phyloP scores from a whole-genome alignment of 2,797 vertebrate genomes.

The Anabas testudineus region DNA sequence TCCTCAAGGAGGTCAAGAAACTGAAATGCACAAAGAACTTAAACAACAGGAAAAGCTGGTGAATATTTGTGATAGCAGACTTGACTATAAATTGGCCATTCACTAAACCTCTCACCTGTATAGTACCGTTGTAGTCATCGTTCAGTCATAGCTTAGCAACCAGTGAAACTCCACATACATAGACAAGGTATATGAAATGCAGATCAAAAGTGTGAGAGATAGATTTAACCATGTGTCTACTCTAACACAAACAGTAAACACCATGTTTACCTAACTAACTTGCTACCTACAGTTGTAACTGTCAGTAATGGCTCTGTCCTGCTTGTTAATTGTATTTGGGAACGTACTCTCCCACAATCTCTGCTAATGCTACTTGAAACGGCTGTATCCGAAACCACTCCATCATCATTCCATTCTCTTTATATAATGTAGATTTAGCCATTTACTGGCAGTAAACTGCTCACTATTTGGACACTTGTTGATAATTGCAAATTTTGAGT shows the following conservation, averaged over 20 bases:
- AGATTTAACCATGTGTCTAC: too few species aligned
- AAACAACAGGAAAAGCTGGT: slow-evolving; percentile 80
- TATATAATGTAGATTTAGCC: too few species aligned
- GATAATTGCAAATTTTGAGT: too few species aligned
- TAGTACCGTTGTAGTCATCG: background rate
- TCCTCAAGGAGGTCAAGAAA: slow-evolving; percentile 89
- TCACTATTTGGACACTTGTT: too few species aligned
- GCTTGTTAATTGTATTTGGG: background rate
- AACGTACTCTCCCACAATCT: background rate
- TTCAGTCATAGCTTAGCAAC: background rate
- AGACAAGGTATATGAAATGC: too few species aligned
- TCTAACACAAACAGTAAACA: too few species aligned
- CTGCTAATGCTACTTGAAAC: background rate
- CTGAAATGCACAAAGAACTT: slow-evolving; percentile 68
- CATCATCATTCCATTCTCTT: too few species aligned
- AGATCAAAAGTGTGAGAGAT: too few species aligned
- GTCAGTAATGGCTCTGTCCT: too few species aligned
- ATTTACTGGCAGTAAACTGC: background rate
- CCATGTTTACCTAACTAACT: too few species aligned
- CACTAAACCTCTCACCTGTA: slow-evolving; percentile 1
- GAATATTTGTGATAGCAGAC: slow-evolving; percentile 39
- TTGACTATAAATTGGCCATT: slow-evolving; percentile 11
- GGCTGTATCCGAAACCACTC: background rate
- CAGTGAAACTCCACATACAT: too few species aligned
- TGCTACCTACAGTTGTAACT: too few species aligned